A percentile compares a stretch with the other conserved stretches of the same genome.
phyloP scores from a whole-genome alignment of 2,113 vertebrate species.

The Mola mola region DNA sequence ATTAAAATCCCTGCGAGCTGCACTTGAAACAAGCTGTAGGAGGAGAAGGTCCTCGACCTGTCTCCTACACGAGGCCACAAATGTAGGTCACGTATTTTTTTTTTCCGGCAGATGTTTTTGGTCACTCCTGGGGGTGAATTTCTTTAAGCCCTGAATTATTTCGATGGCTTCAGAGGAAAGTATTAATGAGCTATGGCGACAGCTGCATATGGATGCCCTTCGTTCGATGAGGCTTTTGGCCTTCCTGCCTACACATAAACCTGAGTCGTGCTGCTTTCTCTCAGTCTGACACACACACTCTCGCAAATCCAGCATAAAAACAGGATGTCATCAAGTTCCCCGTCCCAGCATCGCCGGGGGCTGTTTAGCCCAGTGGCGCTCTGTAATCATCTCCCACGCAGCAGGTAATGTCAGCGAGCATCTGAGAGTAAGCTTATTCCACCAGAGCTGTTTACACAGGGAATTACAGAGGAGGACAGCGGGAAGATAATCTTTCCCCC shows the following conservation, averaged over 20 bases:
- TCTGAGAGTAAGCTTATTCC: conserved; percentile 70
- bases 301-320: conserved; percentile 59
- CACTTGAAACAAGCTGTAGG: conserved; percentile 40
- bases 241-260: conserved; percentile 6
- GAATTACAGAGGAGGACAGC: conserved; percentile 75
- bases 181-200: conserved; percentile 54
- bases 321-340: conserved; percentile 60
- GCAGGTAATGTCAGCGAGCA: conserved; percentile 76
- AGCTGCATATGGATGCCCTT: conserved; percentile 37
- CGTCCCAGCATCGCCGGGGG: conserved; percentile 48
- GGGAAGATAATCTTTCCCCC: conserved; percentile 69
- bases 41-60: conserved; percentile 26
- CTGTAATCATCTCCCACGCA: conserved; percentile 75
- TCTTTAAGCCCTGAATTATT: conserved; percentile 29
- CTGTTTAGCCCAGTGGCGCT: conserved; percentile 66
- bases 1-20: conserved; percentile 62
- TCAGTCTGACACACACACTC: conserved; percentile 1
- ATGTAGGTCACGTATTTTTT: conserved; percentile 54
- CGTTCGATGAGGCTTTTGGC: background rate
- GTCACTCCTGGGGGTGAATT: conserved; percentile 13
- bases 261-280: background rate
- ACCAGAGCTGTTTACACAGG: conserved; percentile 75
- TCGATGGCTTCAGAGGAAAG: conserved; percentile 37
- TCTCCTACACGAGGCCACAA: conserved; percentile 12
- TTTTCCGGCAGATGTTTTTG: conserved; percentile 18